Evolutionary conservation across 2,888 invertebrate genomes (phyloP).

Genomic region (Stegophylla sp.): DNA sequence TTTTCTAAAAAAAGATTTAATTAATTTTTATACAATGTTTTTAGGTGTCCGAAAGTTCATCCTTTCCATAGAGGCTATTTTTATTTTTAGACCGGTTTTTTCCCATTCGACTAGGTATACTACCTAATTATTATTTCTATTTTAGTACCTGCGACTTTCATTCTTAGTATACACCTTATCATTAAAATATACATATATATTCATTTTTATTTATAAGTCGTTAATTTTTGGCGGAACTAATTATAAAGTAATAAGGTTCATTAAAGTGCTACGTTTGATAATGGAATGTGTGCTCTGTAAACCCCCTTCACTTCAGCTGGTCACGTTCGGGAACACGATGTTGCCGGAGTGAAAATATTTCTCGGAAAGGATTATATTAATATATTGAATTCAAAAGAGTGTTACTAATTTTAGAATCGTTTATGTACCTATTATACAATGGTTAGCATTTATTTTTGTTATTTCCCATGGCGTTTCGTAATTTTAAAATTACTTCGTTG

Average conservation of each 20-base stretch:
- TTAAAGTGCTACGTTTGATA: neutral
- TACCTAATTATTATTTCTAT: neutral
- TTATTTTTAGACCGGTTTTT: constrained; percentile 8
- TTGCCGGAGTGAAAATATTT: neutral
- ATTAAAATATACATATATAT: neutral
- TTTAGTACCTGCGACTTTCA: neutral
- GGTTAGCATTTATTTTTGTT: no score
- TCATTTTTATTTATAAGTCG: constrained; percentile 37
- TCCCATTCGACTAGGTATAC: neutral
- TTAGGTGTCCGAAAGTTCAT: no score
- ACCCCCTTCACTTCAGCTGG: neutral
- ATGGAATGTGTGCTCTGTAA: neutral
- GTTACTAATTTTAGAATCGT: no score
- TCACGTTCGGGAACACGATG: neutral
- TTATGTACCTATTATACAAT: no score
- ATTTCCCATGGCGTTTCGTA: no score
- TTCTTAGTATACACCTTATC: neutral
- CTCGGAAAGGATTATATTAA: no score
- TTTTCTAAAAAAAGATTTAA: no score
- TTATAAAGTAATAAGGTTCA: constrained; percentile 20
- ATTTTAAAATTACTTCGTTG: no score
- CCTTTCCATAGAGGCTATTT: neutral
- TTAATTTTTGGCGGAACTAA: constrained; percentile 53
- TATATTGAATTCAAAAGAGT: no score
- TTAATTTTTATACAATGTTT: no score